A percentile compares a stretch with the other conserved stretches of the same genome.
Conservation (phyloP, 1,140 invertebrate species). For the Diabrotica virgifera region DNA sequence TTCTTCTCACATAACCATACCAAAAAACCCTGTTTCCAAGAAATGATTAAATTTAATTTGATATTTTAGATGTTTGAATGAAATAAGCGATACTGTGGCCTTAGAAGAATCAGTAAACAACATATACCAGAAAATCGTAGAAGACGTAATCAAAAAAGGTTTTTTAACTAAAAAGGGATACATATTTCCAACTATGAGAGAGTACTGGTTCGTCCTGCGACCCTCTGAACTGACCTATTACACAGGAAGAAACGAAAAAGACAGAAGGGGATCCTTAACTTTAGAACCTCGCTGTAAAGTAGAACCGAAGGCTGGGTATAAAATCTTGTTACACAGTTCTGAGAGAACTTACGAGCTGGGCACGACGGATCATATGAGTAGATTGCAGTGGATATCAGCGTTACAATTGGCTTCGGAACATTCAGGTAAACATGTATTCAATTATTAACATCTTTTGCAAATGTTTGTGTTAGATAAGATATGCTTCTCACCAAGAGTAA, state of each 20-base stretch:
- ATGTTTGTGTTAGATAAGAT: no score
- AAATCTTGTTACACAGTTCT: conserved; percentile 60
- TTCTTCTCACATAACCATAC: no score
- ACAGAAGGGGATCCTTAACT: conserved; percentile 64
- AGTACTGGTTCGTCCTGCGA: conserved; percentile 76
- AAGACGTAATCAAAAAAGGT: conserved; percentile 82
- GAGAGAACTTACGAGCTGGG: conserved; percentile 67
- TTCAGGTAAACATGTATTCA: conserved; percentile 46
- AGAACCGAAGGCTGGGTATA: conserved; percentile 54
- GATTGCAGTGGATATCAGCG: conserved; percentile 70
- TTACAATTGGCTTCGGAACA: conserved; percentile 66
- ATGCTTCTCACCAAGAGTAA: no score
- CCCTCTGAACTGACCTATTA: conserved; percentile 73
- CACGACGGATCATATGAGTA: conserved; percentile 65
- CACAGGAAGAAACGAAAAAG: conserved; percentile 68
- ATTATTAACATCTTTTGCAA: no score
- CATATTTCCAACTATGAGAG: conserved; percentile 69
- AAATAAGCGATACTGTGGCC: conserved; percentile 59
- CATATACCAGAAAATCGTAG: conserved; percentile 72
- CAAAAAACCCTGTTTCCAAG: no score
- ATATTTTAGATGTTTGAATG: conserved; percentile 56
- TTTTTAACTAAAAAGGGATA: conserved; percentile 68
- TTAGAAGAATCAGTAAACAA: conserved; percentile 70
- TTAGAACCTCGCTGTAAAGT: conserved; percentile 65
- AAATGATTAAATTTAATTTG: not conserved